Conservation (phyloP, 2,113 vertebrate species). For the Strigops habroptila region DNA sequence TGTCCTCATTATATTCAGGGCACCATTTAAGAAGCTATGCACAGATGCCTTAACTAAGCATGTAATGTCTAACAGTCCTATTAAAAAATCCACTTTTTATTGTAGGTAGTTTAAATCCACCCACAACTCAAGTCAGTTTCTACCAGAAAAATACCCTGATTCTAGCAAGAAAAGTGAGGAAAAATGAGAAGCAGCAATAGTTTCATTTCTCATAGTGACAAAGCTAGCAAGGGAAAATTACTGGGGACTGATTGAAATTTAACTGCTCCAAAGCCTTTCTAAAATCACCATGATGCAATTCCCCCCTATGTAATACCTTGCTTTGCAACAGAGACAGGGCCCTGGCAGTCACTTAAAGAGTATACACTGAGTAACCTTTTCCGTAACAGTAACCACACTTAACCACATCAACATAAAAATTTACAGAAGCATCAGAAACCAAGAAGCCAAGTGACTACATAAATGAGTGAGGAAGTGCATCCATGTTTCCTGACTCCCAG, state of each 20-base stretch:
- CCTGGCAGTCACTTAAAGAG: neutral
- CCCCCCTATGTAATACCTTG: fast-evolving
- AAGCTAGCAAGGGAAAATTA: neutral
- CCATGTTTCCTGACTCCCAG: fast-evolving
- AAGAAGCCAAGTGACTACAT: neutral
- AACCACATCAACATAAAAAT: neutral
- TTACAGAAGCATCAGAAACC: neutral
- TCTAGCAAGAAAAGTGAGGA: neutral
- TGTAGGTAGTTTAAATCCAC: neutral
- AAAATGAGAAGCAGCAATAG: neutral
- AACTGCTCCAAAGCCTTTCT: neutral
- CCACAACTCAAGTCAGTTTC: neutral
- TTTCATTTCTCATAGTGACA: neutral
- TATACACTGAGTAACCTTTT: fast-evolving
- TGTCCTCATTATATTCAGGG: neutral
- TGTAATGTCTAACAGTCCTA: neutral
- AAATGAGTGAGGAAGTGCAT: neutral
- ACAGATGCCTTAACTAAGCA: neutral
- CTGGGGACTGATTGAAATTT: neutral
- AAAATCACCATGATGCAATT: neutral
- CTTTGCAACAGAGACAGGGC: fast-evolving
- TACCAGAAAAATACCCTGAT: neutral
- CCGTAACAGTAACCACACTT: fast-evolving
- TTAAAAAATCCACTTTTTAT: neutral
- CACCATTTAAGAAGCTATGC: neutral